Conservation (phyloP, 2,888 invertebrate species). For the Andrena trimmerana region DNA sequence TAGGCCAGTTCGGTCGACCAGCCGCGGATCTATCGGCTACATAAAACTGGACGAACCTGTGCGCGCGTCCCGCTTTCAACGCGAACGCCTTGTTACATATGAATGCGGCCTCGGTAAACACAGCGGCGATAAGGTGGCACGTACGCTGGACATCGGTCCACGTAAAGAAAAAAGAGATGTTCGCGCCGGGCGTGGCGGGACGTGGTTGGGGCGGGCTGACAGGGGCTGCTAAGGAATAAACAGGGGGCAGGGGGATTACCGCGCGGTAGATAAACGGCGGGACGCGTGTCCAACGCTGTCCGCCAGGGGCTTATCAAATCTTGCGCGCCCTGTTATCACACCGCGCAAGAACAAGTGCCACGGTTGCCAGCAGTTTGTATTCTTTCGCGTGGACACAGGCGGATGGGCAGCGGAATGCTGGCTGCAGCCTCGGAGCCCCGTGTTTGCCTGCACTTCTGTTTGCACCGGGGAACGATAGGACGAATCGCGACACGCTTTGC, state of each 20-base stretch:
- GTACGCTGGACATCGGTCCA: not conserved
- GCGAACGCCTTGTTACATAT: conserved; percentile 50
- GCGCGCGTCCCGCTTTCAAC: conserved; percentile 36
- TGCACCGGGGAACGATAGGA: not conserved
- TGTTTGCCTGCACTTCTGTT: conserved; percentile 15
- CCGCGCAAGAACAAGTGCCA: conserved; percentile 18
- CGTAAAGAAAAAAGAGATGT: not conserved
- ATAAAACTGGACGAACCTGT: conserved; percentile 54
- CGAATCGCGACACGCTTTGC: not conserved
- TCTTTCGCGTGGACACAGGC: conserved; percentile 5
- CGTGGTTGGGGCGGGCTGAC: not conserved
- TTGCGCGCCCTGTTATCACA: conserved; percentile 36
- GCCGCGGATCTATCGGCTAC: conserved; percentile 63
- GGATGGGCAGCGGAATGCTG: not conserved
- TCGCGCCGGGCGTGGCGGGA: not conserved
- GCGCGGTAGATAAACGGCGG: conserved; percentile 36
- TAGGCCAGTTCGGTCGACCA: conserved; percentile 61
- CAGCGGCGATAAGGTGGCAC: conserved; percentile 1
- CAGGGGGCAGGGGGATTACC: conserved; percentile 24
- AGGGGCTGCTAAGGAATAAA: conserved; percentile 20
- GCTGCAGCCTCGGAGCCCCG: not conserved
- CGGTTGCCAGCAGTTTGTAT: conserved; percentile 13
- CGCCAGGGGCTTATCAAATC: conserved; percentile 49
- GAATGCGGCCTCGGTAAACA: conserved; percentile 20
- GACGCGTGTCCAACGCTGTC: conserved; percentile 53